Conservation (phyloP, 2,797 vertebrate genomes). For the Paramormyrops hopkinsi region DNA sequence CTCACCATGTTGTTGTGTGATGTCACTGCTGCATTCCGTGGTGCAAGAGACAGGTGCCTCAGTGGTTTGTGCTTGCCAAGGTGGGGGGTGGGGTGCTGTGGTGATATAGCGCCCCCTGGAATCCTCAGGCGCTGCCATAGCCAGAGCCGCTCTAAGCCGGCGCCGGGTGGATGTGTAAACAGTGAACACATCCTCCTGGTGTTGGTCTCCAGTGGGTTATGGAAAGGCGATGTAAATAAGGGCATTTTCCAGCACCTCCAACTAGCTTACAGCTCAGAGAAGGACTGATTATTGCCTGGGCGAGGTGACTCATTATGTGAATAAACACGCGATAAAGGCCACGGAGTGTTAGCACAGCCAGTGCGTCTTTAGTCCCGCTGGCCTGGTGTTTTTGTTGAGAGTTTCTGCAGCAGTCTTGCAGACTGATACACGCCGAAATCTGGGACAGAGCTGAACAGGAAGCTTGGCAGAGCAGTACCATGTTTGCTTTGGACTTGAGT, state of each 20-base stretch:
- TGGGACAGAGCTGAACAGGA: not conserved
- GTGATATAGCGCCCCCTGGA: not conserved
- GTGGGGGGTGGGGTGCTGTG: not conserved
- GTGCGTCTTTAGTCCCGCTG: not conserved
- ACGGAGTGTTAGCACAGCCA: not conserved
- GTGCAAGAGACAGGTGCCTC: not conserved
- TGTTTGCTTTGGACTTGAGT: constrained; percentile 14
- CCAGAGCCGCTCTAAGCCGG: not conserved
- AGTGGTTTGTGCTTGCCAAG: not conserved
- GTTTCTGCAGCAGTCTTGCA: not conserved
- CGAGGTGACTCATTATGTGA: not conserved
- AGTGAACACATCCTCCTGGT: not conserved
- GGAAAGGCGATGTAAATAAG: not conserved
- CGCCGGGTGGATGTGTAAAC: not conserved
- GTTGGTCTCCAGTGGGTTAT: not conserved
- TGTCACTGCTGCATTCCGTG: not conserved
- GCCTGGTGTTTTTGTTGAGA: not conserved
- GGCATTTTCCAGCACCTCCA: not conserved
- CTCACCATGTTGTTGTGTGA: not conserved
- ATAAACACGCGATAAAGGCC: not conserved
- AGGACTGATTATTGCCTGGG: not conserved
- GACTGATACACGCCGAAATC: not conserved
- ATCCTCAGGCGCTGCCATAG: not conserved
- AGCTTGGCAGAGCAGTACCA: not conserved
- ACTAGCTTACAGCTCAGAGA: not conserved